Base-by-base conservation (phyloP, 2,797 vertebrate species). In the Gymnothorax javanicus region DNA sequence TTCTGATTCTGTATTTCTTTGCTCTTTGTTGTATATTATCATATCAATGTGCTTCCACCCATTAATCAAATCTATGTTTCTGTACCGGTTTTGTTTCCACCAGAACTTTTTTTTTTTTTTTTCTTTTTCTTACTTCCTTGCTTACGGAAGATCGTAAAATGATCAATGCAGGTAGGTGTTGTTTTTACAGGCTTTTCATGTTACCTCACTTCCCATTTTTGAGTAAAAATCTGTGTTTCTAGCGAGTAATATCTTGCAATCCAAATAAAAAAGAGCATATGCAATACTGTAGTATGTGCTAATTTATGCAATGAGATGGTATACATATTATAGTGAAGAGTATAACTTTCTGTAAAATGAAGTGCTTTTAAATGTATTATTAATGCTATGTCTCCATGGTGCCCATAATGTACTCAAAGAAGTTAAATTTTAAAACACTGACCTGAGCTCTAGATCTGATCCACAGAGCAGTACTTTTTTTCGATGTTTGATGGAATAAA, bases 81-180 rank as follows among this genome's bases (percentile, higher is more conserved):
- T 75, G 82, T 82, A 82, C n/a, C 56, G 75, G 58, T 56, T 88
- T 86, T 85, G 52, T 43, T 73, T 60, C 91, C 88, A 88, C 85
- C 87, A 64, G 7, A 83, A n/a, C 64, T 88, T 59, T 56, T 25
- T 71, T 1, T 84, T 13, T 25, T 25, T 11, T 84, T 79, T 60
- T 59, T 82, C 75, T 9, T 89, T 62, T 20, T 88, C 85, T 85
- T 52, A 85, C 33, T 84, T 87, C 58, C 85, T 90, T 94, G 94
- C 94, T 85, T 92, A 62, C 93, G 64, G 92, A 96, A 96, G 96
- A 93, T 89, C 95, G 95, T 93, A 96, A 92, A 94, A 96, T 94
- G 91, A 92, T 94, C 75, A 86, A 89, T 89, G 95, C 96, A 95
- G 96, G 96, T 96, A 96, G 96, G 96, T 59, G 17, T 64, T 59